Evolutionary conservation across 2,797 vertebrate species (phyloP).

Genomic region (Jordanella pulchra): DNA sequence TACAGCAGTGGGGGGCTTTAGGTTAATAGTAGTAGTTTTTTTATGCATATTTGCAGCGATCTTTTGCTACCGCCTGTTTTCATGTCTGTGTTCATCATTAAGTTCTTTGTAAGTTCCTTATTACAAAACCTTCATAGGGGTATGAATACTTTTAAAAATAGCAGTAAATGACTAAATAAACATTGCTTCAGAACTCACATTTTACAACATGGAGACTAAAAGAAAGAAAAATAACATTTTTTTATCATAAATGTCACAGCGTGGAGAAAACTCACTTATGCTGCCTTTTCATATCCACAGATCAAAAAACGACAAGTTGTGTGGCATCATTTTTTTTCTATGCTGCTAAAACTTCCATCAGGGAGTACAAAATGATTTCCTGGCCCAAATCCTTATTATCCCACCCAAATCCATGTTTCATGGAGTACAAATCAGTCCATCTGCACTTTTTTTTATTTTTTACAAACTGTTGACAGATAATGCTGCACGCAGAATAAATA

Average conservation of each 20-base stretch:
- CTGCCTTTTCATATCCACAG: background rate
- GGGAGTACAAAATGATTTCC: too few species aligned
- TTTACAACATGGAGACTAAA: background rate
- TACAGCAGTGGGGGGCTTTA: too few species aligned
- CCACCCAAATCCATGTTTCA: background rate
- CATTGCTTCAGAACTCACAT: background rate
- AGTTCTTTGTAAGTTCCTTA: too few species aligned
- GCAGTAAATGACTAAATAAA: background rate
- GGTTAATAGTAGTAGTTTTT: too few species aligned
- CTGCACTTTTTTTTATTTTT: background rate
- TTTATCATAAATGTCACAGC: background rate
- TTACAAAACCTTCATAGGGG: too few species aligned
- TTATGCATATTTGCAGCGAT: too few species aligned
- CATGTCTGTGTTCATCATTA: too few species aligned
- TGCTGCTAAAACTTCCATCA: background rate
- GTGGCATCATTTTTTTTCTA: background rate
- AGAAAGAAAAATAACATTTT: background rate
- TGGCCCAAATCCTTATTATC: background rate
- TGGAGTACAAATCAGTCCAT: background rate
- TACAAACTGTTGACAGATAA: background rate
- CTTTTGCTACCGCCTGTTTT: too few species aligned
- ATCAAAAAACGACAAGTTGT: background rate
- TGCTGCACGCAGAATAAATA: background rate
- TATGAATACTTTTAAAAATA: background rate
- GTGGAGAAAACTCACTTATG: background rate